Evolutionary conservation across 1,140 invertebrate species (phyloP), one percentile per base, ranked within the genome.

Genomic region (Hylyphantes graminicola): DNA sequence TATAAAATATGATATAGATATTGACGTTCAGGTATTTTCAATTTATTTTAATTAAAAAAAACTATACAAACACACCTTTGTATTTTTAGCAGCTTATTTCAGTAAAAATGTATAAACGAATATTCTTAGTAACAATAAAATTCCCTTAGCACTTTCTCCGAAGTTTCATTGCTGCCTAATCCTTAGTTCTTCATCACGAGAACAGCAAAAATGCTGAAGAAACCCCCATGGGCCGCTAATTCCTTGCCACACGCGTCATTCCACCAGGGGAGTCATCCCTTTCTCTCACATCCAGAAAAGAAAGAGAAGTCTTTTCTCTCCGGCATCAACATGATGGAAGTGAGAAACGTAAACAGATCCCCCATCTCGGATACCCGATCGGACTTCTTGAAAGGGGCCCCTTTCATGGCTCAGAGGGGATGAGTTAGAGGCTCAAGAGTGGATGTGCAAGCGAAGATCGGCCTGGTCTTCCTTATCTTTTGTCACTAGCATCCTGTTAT

Each of bases 311-410:
- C 67, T 21, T 70, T 70, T 51, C 50, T 70, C 67, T 70, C n/a
- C n/a, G 35, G n/a, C 17, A 70, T 70, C 67, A n/a, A n/a, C n/a
- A 50, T 50, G 50, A 70, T 51, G 53, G 72, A 59, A 74, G 72
- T 74, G 72, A 59, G 72, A 74, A 74, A 59, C 19, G 72, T 57
- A 74, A 74, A 74, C 72, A 74, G n/a, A 15, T 12, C 0, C 67
- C 67, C 67, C 67, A 53, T 70, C 67, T 51, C 67, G n/a, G 53
- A 70, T 51, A 70, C 35, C 35, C 35, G 35, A 70, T 53, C 35
- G 35, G 35, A 35, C 35, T 15, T 51, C 50, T 51, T 19, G 15
- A 51, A 70, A 51, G 15, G 67, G 67, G 35, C 67, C 67, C 51
- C 57, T 13, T 51, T 70, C 50, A 51, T 21, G 35, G 35, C n/a